Evolutionary conservation across 2,888 invertebrate genomes (phyloP), one percentile per base, ranked within the genome.

Genomic region (Lochmaea crataegi): DNA sequence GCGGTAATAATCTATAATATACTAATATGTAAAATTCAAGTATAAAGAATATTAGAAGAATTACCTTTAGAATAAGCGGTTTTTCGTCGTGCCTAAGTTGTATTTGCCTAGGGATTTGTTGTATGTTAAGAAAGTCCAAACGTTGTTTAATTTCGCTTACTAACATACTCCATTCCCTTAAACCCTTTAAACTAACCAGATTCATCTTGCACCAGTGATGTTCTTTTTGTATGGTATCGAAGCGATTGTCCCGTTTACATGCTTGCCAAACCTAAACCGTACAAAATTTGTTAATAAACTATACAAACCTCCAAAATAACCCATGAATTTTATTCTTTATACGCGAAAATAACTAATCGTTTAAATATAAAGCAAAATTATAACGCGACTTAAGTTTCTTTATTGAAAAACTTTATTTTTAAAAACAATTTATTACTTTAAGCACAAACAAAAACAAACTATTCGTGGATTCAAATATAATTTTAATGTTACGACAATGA

Each of bases 141-240:
- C 96, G 89, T 26, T 81, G 74, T 14, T 89, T 90, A 58, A 97
- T 85, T 78, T 97, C 97, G 0, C 87, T 86, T 1, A 94, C 90
- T 71, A 96, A 84, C 32, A 91, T 89, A 80, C 92, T 89, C 84
- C 95, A 91, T 83, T 96, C 96, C 7, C 89, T 89, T 67, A 96
- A 85, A 0, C 93, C 90, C n/a, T 91, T 90, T 58, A 92, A 84
- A 81, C 94, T 94, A 41, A 96, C 89, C 84, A 90, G 93, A 85
- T 92, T 91, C 2, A 90, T 88, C 0, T 88, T 87, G 2, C 94
- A 93, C 96, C 96, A 96, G 0, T 79, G 77, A 38, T 75, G 70
- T 63, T 83, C 83, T 6, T 74, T 75, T 9, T 72, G 75, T n/a
- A 38, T 12, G 58, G 68, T 79, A 7, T 75, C 72, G 71, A 84